A percentile compares a stretch with the other conserved stretches of the same genome.
These are phyloP conservation scores for Orchesella cincta DNA, from an alignment of 1,140 invertebrate genomes.

Conservation along the genomic window DNA sequence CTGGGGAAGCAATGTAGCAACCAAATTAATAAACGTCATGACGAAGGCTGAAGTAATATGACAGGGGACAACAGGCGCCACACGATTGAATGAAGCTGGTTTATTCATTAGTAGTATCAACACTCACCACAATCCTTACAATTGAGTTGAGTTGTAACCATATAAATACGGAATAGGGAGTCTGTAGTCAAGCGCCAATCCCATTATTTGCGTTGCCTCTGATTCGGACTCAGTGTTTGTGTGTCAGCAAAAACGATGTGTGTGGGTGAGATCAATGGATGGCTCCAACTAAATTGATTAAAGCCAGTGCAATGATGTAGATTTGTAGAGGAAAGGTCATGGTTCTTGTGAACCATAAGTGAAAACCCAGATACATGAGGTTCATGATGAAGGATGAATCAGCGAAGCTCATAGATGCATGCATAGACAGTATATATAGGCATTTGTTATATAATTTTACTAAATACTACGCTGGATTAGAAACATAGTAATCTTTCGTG, in stretches of 20 bases:
- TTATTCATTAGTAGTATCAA: not conserved
- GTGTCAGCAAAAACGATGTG: too few relatives aligned
- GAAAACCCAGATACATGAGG: not conserved
- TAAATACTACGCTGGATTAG: too few relatives aligned
- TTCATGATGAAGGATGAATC: not conserved
- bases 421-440: not conserved
- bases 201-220: not conserved
- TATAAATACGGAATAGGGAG: too few relatives aligned
- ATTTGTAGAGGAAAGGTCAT: constrained; percentile 22
- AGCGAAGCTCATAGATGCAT: not conserved
- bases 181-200: too few relatives aligned
- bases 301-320: too few relatives aligned
- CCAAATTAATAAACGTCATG: not conserved
- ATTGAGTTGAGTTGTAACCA: not conserved
- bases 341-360: constrained; percentile 4
- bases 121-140: not conserved
- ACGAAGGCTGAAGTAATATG: constrained; percentile 2
- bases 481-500: not conserved
- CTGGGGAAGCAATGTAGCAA: not conserved
- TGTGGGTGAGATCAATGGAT: not conserved
- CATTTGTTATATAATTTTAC: not conserved
- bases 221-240: too few relatives aligned
- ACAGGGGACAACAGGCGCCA: constrained; percentile 16
- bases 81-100: not conserved
- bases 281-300: not conserved